Evolutionary conservation across 2,888 invertebrate species (phyloP), one percentile per base, ranked within the genome.

Genomic region (Zele albiditarsus): DNA sequence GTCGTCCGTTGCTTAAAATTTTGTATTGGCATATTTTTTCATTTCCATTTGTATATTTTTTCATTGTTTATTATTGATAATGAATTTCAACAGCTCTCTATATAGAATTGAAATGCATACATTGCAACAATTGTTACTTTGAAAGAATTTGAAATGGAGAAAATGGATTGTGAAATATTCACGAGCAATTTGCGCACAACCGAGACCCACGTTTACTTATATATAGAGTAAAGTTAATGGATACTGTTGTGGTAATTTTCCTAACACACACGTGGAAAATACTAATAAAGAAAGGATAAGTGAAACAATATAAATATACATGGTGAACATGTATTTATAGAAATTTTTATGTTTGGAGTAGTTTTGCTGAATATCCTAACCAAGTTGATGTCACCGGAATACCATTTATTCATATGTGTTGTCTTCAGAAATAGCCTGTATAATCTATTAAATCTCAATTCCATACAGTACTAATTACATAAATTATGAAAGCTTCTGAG

Each of bases 151-250:
- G 23, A 70, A 70, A 58, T 33, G 42, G 38, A 14, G 27, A 57
- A 57, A 60, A 38, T 23, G 10, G 33, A 60, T 70, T 70, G 58
- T 38, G 38, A 70, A 70, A 70, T 70, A 31, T 49, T 42, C 25
- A 33, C 70, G 60, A 70, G 70, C 31, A 70, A 70, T 70, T 70
- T 70, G 60, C 46, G 42, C 42, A 38, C 10, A 60, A 60, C 12
- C 58, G 12, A 38, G 57, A 57, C 8, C 20, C 53, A 53, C 60
- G n/a, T 70, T 60, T 70, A 70, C 31, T 31, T 20, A 33, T 38
- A 20, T 2, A 53, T 53, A 53, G 2, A 53, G 38, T 20, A 23
- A 8, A 20, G 20, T 2, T 53, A 23, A 10, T 53, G 8, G 2
- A 20, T 8, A 20, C 20, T 14, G 38, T 60, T 20, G 12, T 70